Percentiles rank a stretch among this genome's conserved stretches.
Evolutionary conservation across 2,113 vertebrate genomes (phyloP).

Genomic region (Nycticebus coucang): DNA sequence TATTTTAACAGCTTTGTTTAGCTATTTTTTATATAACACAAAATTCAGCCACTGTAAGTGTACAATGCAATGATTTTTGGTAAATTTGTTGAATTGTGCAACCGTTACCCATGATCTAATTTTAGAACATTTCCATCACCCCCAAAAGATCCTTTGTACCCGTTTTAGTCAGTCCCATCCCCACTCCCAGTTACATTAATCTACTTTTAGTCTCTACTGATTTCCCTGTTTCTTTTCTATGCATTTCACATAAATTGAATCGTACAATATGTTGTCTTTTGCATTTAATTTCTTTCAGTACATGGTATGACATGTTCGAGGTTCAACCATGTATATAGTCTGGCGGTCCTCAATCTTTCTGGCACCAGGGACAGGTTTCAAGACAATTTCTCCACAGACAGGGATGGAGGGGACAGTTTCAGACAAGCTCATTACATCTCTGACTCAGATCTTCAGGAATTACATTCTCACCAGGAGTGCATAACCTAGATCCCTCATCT

Average conservation of each 20-base stretch:
- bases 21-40: neutral
- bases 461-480: too few relatives aligned
- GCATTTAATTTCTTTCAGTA: neutral
- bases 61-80: neutral
- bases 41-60: neutral
- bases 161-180: accelerated
- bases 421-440: too few relatives aligned
- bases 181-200: too few relatives aligned
- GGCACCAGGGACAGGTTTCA: too few relatives aligned
- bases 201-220: neutral
- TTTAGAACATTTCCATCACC: neutral
- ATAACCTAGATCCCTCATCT: too few relatives aligned
- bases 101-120: neutral
- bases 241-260: neutral
- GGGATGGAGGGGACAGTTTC: too few relatives aligned
- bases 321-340: neutral
- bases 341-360: too few relatives aligned
- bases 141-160: neutral
- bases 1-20: slow-evolving; percentile 29
- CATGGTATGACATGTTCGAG: neutral
- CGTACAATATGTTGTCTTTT: neutral
- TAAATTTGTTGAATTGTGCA: neutral
- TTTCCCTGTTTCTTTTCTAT: neutral
- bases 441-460: too few relatives aligned
- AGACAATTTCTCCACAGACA: too few relatives aligned